A percentile compares a stretch with the other conserved stretches of the same genome.
These are phyloP conservation scores for Phoebastria nigripes DNA, from an alignment of 2,797 vertebrate species.

Conservation along the genomic window DNA sequence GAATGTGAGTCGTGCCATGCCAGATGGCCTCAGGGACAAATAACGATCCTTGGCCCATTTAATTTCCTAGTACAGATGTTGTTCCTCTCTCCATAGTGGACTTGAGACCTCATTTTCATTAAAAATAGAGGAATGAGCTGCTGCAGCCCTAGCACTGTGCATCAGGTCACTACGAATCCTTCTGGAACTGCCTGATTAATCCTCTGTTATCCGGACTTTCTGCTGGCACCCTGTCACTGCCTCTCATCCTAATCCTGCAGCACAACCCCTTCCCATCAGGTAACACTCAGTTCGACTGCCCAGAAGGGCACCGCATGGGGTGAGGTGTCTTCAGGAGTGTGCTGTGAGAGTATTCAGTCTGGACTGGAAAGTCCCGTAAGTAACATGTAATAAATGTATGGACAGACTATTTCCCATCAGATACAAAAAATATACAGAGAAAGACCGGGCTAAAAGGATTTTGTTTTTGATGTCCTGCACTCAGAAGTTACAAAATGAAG, in stretches of 20 bases:
- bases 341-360: not conserved
- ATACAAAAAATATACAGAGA: not conserved
- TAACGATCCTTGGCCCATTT: not conserved
- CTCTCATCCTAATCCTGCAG: not conserved
- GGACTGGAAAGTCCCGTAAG: not conserved
- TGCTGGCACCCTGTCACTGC: constrained; percentile 42
- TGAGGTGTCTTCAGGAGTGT: constrained; percentile 16
- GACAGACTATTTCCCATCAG: not conserved
- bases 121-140: not conserved
- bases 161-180: not conserved
- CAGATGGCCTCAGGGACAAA: not conserved
- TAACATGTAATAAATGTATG: not conserved
- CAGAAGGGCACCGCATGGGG: not conserved
- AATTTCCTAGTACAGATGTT: not conserved
- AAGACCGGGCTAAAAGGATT: constrained; percentile 14
- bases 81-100: not conserved
- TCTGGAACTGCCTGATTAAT: constrained; percentile 34
- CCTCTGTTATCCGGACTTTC: not conserved
- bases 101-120: not conserved
- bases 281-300: constrained; percentile 34
- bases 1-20: not conserved
- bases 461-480: not conserved
- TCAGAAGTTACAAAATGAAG: constrained; percentile 9
- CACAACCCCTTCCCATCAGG: constrained; percentile 49
- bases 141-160: not conserved